These are phyloP conservation scores for Chondrilla cf. caribensis DNA, from an alignment of 37 sponge, comb jelly and placozoan species.

Conservation along the genomic window DNA sequence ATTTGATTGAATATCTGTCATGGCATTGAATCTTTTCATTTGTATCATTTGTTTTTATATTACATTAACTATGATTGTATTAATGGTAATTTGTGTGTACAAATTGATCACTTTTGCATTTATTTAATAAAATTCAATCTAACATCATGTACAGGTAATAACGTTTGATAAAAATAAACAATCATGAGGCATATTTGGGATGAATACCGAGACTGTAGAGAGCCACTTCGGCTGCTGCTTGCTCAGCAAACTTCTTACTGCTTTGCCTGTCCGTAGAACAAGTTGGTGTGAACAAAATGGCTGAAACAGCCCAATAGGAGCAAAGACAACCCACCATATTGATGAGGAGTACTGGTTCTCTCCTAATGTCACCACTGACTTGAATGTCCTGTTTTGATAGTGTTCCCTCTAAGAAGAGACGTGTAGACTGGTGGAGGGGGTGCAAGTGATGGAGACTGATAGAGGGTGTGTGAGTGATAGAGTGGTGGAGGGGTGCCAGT, in stretches of 20 bases:
- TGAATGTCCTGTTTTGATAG: constrained; percentile 55
- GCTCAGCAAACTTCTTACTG: constrained; percentile 84
- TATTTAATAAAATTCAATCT: too few species aligned
- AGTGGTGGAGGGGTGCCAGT: too few species aligned
- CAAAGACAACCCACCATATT: constrained; percentile 46
- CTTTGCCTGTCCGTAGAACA: constrained; percentile 63
- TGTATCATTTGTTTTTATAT: too few species aligned
- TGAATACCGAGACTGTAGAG: constrained; percentile 36
- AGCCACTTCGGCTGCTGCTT: constrained; percentile 74
- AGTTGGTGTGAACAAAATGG: background rate
- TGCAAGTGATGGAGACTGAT: background rate
- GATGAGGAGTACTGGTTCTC: constrained; percentile 66
- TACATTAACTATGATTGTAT: too few species aligned
- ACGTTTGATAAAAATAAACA: too few species aligned
- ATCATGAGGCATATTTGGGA: background rate
- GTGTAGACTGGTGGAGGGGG: background rate
- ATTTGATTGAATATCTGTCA: constrained; percentile 43
- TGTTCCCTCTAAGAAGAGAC: constrained; percentile 7
- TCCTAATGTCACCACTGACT: constrained; percentile 55
- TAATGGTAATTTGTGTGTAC: too few species aligned
- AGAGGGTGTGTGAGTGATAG: too few species aligned
- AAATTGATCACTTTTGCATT: too few species aligned
- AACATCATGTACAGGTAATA: too few species aligned
- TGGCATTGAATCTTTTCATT: too few species aligned
- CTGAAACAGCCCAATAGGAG: background rate